These are phyloP conservation scores for Drosophila micromelanica DNA, from an alignment of 1,140 invertebrate species.

Conservation along the genomic window DNA sequence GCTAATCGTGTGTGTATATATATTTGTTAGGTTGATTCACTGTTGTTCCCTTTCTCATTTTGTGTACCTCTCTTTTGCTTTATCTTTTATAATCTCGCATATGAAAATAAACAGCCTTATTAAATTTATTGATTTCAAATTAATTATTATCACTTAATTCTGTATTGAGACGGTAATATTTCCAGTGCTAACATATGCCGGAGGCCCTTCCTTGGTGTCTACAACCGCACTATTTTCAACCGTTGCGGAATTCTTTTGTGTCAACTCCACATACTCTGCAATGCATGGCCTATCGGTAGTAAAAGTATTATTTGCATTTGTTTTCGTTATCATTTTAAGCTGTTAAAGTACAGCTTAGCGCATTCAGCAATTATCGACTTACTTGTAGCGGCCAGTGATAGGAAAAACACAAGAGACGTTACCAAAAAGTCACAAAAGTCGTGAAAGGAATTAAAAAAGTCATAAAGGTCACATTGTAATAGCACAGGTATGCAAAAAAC, in stretches of 20 bases:
- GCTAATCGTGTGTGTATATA: background rate
- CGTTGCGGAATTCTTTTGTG: background rate
- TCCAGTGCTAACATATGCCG: background rate
- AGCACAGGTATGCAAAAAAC: background rate
- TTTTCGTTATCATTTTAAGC: no score
- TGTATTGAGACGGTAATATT: background rate
- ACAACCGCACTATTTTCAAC: background rate
- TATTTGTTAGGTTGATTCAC: background rate
- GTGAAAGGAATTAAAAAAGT: background rate
- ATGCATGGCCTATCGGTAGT: background rate
- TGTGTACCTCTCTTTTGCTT: background rate
- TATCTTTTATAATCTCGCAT: background rate
- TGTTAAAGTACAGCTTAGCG: background rate
- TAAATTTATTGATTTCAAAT: background rate
- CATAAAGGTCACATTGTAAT: constrained; percentile 5
- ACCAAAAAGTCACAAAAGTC: background rate
- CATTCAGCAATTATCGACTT: constrained; percentile 4
- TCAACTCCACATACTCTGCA: constrained; percentile 14
- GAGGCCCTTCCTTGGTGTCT: constrained; percentile 13
- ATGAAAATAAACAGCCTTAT: no score
- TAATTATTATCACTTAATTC: background rate
- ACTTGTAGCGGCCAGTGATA: background rate
- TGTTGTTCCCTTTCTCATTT: background rate
- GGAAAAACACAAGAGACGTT: background rate
- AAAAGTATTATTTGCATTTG: no score